Evolutionary conservation across 2,797 vertebrate species (phyloP), one percentile per base, ranked within the genome.

Genomic region (Lutjanus argentimaculatus): DNA sequence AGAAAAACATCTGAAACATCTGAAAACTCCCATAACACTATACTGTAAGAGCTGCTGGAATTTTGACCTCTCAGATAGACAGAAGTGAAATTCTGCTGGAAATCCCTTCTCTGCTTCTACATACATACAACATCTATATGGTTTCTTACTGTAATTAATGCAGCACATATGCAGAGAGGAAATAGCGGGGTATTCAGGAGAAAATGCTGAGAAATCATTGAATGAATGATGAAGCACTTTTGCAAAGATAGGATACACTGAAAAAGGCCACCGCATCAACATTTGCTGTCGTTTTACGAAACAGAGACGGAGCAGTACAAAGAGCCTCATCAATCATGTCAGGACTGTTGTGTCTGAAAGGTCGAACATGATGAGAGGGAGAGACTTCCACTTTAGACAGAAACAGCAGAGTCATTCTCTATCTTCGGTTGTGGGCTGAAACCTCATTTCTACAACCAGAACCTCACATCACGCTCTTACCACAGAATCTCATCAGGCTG

Each of bases 271-370:
- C 15, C 21, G 17, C 57, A 25, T 57, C 0, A 7, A 7, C 43
- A 1, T 48, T 22, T 12, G 13, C 42, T 40, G 48, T 0, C 11
- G 17, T 56, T n/a, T 36, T 25, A 6, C 5, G 25, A 77, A 55
- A 57, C 59, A 4, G 58, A 67, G 80, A 69, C 8, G 7, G 53
- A 73, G 48, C 19, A 7, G 22, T 3, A 19, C 36, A 64, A 10
- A 53, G 46, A 30, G 13, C 16, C 42, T 78, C 67, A 68, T 86
- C 70, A 3, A 63, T 80, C 77, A 42, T 4, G 8, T 7, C n/a
- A 1, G 8, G 67, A 30, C 48, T 55, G 67, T 75, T 40, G 57
- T 46, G 62, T 67, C 70, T 61, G 42, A 77, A 45, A 70, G 57
- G 62, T 67, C 61, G 48, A 52, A 64, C 9, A 16, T 49, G 46